phyloP scores from a whole-genome alignment of 2,797 vertebrate genomes.

The Tangara arthus region DNA sequence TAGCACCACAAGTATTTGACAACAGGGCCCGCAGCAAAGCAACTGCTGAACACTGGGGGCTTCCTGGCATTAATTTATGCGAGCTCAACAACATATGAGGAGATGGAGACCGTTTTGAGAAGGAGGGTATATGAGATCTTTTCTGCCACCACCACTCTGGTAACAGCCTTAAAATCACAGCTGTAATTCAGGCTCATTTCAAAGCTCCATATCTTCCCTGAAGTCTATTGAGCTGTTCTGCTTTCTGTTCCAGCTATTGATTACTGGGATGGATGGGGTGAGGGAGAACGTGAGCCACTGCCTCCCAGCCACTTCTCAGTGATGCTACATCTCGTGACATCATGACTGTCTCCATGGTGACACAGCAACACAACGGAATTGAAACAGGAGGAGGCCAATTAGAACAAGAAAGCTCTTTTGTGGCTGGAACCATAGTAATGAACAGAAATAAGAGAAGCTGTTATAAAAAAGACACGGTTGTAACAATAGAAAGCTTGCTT shows the following conservation, averaged over 20 bases:
- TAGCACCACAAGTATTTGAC: neutral
- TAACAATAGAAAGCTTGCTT: neutral
- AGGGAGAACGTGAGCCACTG: neutral
- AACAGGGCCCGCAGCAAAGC: neutral
- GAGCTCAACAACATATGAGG: neutral
- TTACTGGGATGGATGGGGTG: neutral
- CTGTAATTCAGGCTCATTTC: neutral
- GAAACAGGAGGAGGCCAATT: constrained; percentile 31
- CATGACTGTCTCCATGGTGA: neutral
- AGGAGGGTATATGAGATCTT: neutral
- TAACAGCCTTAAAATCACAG: neutral
- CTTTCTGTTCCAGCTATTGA: neutral
- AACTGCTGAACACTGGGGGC: neutral
- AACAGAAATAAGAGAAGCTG: neutral
- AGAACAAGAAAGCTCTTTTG: constrained; percentile 12
- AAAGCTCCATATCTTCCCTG: neutral
- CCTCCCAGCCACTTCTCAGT: neutral
- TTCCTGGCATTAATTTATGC: neutral
- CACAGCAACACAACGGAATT: neutral
- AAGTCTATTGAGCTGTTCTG: neutral
- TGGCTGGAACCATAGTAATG: neutral
- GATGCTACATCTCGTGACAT: constrained; percentile 2
- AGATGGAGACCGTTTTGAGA: neutral
- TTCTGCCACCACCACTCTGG: neutral
- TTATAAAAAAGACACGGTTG: neutral